Evolutionary conservation across 2,888 invertebrate species (phyloP).

Genomic region (Hybos culiciformis): DNA sequence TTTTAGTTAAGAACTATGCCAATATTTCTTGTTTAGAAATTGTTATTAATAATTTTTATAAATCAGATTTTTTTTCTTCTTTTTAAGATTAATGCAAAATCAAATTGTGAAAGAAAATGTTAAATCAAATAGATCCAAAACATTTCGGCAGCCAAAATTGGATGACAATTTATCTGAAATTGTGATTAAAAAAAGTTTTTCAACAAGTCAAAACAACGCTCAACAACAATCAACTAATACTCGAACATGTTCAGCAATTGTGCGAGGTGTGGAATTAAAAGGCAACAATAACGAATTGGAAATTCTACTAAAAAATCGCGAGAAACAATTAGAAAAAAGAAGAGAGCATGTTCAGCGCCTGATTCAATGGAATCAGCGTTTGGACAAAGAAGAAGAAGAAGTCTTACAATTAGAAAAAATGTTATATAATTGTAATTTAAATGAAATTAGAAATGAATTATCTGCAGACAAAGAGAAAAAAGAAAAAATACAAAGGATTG

Average conservation of each 20-base stretch:
- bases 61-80: too few relatives aligned
- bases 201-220: not conserved
- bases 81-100: too few relatives aligned
- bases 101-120: too few relatives aligned
- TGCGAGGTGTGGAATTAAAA: constrained; percentile 21
- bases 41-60: too few relatives aligned
- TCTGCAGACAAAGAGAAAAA: constrained; percentile 17
- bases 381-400: constrained; percentile 40
- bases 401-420: constrained; percentile 38
- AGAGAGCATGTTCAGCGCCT: constrained; percentile 39
- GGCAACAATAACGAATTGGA: constrained; percentile 21
- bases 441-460: constrained; percentile 5
- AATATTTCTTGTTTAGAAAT: too few relatives aligned
- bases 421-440: constrained; percentile 13
- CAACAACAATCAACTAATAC: not conserved
- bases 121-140: not conserved
- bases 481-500: constrained; percentile 25
- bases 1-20: too few relatives aligned
- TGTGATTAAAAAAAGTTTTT: constrained; percentile 6
- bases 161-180: constrained; percentile 4
- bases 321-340: constrained; percentile 36
- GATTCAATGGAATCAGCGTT: constrained; percentile 40
- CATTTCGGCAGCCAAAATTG: not conserved
- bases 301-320: constrained; percentile 34
- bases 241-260: constrained; percentile 12